Evolutionary conservation across 2,888 invertebrate species (phyloP).

Genomic region (Napeogenes inachia): DNA sequence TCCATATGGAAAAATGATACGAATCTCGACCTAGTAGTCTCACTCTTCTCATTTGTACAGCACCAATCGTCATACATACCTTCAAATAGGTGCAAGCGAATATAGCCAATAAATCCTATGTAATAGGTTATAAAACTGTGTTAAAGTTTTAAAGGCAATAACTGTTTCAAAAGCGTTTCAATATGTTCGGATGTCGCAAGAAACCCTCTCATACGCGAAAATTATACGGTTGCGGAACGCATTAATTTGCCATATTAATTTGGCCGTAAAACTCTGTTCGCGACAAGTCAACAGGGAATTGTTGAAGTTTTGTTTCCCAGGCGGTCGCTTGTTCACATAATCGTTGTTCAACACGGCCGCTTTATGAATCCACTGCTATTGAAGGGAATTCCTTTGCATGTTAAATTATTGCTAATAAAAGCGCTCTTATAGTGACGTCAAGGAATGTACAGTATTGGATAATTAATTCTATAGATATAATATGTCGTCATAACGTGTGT

Average conservation of each 20-base stretch:
- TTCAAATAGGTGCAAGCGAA: constrained; percentile 13
- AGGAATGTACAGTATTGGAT: constrained; percentile 7
- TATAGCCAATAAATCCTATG: constrained; percentile 8
- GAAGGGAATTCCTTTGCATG: constrained; percentile 56
- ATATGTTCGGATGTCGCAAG: constrained; percentile 58
- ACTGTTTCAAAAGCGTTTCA: constrained; percentile 30
- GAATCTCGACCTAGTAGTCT: constrained; percentile 51
- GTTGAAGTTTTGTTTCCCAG: constrained; percentile 69
- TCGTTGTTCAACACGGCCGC: constrained; percentile 50
- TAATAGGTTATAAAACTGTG: constrained; percentile 14
- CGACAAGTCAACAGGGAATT: constrained; percentile 72
- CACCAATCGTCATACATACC: constrained; percentile 6
- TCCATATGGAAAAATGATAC: constrained; percentile 77
- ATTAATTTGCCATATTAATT: constrained; percentile 80
- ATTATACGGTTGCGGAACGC: constrained; percentile 74
- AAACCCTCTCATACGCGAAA: constrained; percentile 65
- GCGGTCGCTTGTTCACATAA: constrained; percentile 73
- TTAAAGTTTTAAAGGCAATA: constrained; percentile 12
- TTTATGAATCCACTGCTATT: constrained; percentile 62
- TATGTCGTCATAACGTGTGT: no score
- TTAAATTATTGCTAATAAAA: constrained; percentile 64
- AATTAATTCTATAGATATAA: not conserved
- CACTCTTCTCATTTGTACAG: constrained; percentile 25
- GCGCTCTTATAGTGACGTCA: constrained; percentile 12
- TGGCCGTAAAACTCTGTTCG: constrained; percentile 77